These are phyloP conservation scores for Oreotrochilus melanogaster DNA, from an alignment of 2,113 vertebrate genomes.

Conservation along the genomic window DNA sequence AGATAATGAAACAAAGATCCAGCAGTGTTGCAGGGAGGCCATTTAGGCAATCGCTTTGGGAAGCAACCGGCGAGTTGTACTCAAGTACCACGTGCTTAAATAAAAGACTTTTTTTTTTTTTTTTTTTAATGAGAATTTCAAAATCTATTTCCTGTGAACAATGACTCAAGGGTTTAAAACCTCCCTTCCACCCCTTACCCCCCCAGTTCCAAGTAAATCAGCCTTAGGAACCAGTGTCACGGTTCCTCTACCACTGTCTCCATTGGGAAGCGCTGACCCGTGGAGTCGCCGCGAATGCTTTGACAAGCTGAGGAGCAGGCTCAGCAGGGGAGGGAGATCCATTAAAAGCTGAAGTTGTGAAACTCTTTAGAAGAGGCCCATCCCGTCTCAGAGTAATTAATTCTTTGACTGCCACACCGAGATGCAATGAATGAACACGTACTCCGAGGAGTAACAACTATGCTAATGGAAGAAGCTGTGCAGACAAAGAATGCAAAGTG, in stretches of 20 bases:
- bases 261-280: constrained; percentile 72
- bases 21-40: background rate
- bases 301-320: constrained; percentile 71
- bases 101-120: background rate
- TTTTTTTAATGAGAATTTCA: background rate
- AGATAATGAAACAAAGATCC: constrained; percentile 43
- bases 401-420: constrained; percentile 71
- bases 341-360: constrained; percentile 71
- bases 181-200: background rate
- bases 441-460: constrained; percentile 50
- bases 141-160: background rate
- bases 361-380: constrained; percentile 66
- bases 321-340: constrained; percentile 59
- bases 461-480: constrained; percentile 17
- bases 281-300: constrained; percentile 50
- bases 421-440: constrained; percentile 65
- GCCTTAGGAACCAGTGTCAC: constrained; percentile 23
- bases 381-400: constrained; percentile 78
- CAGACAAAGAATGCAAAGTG: background rate
- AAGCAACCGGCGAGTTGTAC: background rate
- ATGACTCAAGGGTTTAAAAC: background rate
- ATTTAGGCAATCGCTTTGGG: background rate
- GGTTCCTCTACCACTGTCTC: background rate
- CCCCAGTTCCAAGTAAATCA: background rate
- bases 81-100: background rate